These are phyloP conservation scores for Brachyhypopomus gauderio DNA, from an alignment of 2,113 vertebrate species.

Conservation along the genomic window DNA sequence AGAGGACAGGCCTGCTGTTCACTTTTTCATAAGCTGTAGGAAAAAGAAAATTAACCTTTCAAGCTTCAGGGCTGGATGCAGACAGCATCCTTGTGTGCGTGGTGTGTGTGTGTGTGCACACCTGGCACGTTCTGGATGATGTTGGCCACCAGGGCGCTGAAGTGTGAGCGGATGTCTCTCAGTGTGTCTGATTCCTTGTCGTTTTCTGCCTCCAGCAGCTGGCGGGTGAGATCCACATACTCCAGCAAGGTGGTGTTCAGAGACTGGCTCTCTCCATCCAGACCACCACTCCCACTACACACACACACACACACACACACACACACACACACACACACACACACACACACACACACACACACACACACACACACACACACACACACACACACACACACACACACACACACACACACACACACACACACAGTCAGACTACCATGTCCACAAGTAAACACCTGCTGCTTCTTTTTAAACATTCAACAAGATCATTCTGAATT, in stretches of 20 bases:
- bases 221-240: conserved; percentile 95
- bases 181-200: conserved; percentile 98
- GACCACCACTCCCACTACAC: conserved; percentile 89
- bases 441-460: too few species aligned
- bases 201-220: conserved; percentile 97
- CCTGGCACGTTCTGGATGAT: conserved; percentile 99
- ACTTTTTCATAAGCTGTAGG: too few species aligned
- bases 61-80: too few species aligned
- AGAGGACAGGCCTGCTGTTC: neutral
- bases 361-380: neutral
- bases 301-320: conserved; percentile 46
- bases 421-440: too few species aligned
- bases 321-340: conserved; percentile 9
- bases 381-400: conserved; percentile 41
- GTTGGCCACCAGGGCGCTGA: conserved; percentile 98
- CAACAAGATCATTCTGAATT: too few species aligned
- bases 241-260: conserved; percentile 94
- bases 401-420: conserved; percentile 16
- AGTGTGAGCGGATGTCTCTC: conserved; percentile 97
- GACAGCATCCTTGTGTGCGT: too few species aligned
- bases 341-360: neutral
- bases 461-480: too few species aligned
- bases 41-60: too few species aligned
- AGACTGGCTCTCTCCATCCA: conserved; percentile 96
- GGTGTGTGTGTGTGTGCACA: conserved; percentile 61